Evolutionary conservation across 2,888 invertebrate species (phyloP), one percentile per base, ranked within the genome.

Genomic region (Galeopsomyia nigrocyanea): DNA sequence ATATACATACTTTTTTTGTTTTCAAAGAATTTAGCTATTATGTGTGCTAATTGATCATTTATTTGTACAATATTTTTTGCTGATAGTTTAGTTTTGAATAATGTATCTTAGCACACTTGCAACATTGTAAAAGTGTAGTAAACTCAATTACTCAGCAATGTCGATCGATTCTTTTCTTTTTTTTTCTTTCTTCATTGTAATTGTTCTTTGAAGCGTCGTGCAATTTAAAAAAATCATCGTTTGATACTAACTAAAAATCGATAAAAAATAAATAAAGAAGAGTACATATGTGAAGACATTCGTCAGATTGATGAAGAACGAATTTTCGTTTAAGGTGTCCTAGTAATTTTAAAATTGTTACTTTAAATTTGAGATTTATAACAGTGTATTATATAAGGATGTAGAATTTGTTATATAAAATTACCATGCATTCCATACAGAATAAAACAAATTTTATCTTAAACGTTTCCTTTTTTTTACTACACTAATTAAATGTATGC

Each of bases 381-480:
- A 69, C 69, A 65, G 68, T 70, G 70, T 74, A 74, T 71, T 63
- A 63, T 74, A 71, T 74, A 64, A 67, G 51, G 50, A 63, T 67
- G 70, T 71, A 71, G 57, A 71, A 71, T 74, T 67, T 69, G 68
- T 62, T 69, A 75, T 71, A 61, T 56, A 72, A 50, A 71, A 21
- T 68, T 46, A 69, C 31, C 55, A 68, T 71, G 67, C 68, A 63
- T 72, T 74, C 68, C 76, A 75, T 74, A 56, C 72, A 67, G 63
- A 74, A 67, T 76, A 74, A 77, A 72, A 74, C 70, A 71, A 62
- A 64, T 74, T 74, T 74, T 72, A 67, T 67, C 70, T 74, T 71
- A 74, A 64, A 60, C 55, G 65, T 21, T 68, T 65, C 73, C 73
- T 69, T 73, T 55, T 31, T 39, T 73, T 73, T 62, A 73, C 57